These are phyloP conservation scores for Dermolepida albohirtum DNA, from an alignment of 2,888 invertebrate species.

Conservation along the genomic window DNA sequence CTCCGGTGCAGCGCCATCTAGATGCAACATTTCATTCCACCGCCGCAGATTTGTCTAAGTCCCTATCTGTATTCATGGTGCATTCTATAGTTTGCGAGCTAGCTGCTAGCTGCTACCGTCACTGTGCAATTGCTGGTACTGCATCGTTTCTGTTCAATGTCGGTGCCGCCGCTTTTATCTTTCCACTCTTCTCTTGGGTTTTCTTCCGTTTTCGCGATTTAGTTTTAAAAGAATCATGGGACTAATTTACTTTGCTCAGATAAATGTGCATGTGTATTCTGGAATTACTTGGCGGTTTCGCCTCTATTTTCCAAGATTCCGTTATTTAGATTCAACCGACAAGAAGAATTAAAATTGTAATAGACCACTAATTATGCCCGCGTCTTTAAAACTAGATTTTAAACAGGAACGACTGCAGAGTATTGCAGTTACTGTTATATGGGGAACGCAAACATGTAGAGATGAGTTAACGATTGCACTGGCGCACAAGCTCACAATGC, in stretches of 20 bases:
- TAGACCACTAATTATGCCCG: too few relatives aligned
- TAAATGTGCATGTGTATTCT: constrained; percentile 26
- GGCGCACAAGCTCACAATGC: too few relatives aligned
- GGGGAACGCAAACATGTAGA: too few relatives aligned
- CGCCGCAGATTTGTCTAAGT: constrained; percentile 56
- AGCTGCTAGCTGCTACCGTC: constrained; percentile 37
- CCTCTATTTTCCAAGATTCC: not conserved
- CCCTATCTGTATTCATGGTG: constrained; percentile 56
- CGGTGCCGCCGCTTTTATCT: constrained; percentile 6
- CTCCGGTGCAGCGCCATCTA: constrained; percentile 54
- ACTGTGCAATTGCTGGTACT: constrained; percentile 29
- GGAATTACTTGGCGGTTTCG: constrained; percentile 5
- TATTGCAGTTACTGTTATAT: too few relatives aligned
- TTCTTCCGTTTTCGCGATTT: constrained; percentile 38
- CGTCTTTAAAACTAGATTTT: too few relatives aligned
- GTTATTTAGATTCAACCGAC: too few relatives aligned
- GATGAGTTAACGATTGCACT: too few relatives aligned
- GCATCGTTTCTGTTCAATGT: constrained; percentile 11
- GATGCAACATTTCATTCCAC: constrained; percentile 54
- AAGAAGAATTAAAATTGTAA: too few relatives aligned
- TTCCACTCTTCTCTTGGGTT: constrained; percentile 12
- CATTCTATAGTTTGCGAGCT: constrained; percentile 44
- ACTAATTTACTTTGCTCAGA: constrained; percentile 43
- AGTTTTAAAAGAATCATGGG: constrained; percentile 47
- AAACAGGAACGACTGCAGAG: too few relatives aligned